A percentile compares a stretch with the other conserved stretches of the same genome.
phyloP scores from a whole-genome alignment of 2,113 vertebrate genomes.

The Saccopteryx leptura region DNA sequence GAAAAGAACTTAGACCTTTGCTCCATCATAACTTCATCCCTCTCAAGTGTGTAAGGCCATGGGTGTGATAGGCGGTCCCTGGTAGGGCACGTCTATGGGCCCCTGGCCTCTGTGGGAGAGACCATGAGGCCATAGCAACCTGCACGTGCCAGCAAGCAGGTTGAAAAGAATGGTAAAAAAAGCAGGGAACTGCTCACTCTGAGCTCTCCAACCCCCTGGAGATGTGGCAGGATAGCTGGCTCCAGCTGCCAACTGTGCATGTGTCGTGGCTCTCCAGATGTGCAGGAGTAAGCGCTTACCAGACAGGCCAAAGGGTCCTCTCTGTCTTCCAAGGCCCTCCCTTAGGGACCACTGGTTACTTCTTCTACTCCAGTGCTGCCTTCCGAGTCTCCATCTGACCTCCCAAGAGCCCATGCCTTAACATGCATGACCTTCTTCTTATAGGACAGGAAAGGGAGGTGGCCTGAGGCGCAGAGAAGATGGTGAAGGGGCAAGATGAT shows the following conservation, averaged over 20 bases:
- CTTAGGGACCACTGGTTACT: neutral
- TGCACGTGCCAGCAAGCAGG: rapidly evolving
- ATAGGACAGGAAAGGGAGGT: neutral
- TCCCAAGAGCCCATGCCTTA: neutral
- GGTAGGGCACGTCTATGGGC: neutral
- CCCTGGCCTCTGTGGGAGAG: neutral
- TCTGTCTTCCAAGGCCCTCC: neutral
- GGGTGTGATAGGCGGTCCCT: neutral
- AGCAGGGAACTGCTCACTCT: neutral
- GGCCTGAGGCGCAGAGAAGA: neutral
- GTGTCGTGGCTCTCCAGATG: no score
- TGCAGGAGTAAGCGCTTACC: no score
- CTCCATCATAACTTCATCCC: neutral
- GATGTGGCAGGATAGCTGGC: neutral
- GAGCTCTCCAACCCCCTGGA: neutral
- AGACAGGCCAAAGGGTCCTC: neutral
- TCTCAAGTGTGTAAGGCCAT: neutral
- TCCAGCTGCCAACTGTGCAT: neutral
- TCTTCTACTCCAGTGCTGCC: neutral
- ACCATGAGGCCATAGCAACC: rapidly evolving
- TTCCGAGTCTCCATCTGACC: neutral
- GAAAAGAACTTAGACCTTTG: neutral
- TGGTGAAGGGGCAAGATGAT: neutral
- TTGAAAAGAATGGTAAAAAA: neutral
- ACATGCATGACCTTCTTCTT: neutral